Evolutionary conservation across 2,113 vertebrate genomes (phyloP).

Genomic region (Ictalurus furcatus): DNA sequence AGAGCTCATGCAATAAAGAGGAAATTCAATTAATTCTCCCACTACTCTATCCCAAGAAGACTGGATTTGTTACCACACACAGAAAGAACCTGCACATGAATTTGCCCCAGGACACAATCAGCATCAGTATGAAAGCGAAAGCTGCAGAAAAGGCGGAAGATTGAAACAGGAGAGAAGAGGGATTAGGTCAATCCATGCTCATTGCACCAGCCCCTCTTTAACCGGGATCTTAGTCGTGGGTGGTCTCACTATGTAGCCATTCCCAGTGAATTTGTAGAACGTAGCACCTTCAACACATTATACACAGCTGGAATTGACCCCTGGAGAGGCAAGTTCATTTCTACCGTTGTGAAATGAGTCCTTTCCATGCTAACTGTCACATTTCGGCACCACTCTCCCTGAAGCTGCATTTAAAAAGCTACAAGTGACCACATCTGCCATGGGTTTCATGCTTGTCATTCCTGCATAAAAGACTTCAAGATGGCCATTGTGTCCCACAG

Average conservation of each 20-base stretch:
- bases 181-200: conserved; percentile 37
- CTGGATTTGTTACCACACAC: not conserved
- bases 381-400: conserved; percentile 30
- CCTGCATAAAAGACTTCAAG: conserved; percentile 54
- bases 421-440: conserved; percentile 39
- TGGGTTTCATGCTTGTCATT: conserved; percentile 56
- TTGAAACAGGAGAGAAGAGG: conserved; percentile 11
- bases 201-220: conserved; percentile 8
- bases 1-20: not conserved
- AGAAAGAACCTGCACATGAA: conserved; percentile 10
- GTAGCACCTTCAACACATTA: conserved; percentile 39
- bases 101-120: conserved; percentile 34
- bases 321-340: conserved; percentile 15
- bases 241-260: conserved; percentile 57
- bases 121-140: conserved; percentile 37
- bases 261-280: conserved; percentile 33
- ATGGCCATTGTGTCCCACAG: conserved; percentile 19
- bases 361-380: conserved; percentile 25
- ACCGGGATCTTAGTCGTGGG: conserved; percentile 39
- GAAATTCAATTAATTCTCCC: conserved; percentile 11
- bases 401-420: conserved; percentile 28
- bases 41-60: not conserved
- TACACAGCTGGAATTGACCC: conserved; percentile 40
- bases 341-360: conserved; percentile 4
- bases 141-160: conserved; percentile 15